Base-by-base conservation (phyloP, 2,888 invertebrate genomes). In the Eumerus sabulonum region DNA sequence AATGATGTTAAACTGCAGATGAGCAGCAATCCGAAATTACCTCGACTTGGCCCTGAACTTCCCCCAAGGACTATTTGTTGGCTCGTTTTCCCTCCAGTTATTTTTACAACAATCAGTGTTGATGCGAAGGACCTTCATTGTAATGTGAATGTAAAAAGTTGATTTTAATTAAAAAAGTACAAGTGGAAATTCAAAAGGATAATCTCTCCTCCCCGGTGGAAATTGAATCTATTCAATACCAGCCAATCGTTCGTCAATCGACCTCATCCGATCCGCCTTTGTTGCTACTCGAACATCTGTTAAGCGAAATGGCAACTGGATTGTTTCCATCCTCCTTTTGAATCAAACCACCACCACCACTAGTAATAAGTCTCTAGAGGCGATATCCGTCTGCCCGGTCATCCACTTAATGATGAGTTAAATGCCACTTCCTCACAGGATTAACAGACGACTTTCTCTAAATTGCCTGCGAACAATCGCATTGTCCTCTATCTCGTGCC, bases 391-490 rank as follows among this genome's bases (percentile, higher is more conserved):
- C 45, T 16, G 38, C 12, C 48, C 54, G 27, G 16, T 59, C 53
- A 48, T 59, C 51, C 57, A 51, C 47, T 44, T 67, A 62, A 77
- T 74, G 74, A 74, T 59, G 74, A 79, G 74, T 79, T 74, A 79
- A 79, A 68, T 74, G 68, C 59, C 68, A 74, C 59, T 79, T 79
- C 77, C 74, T 67, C 59, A 54, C 68, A 74, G 74, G 77, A 79
- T 74, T 74, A 68, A 68, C 57, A 53, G 47, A 48, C n/a, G 53
- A 54, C 67, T 67, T 51, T 27, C 62, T 66, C 56, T 40, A 50
- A 27, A 27, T 54, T 60, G 42, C 27, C 19, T 27, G 27, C 53
- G 40, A 70, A 70, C 56, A 74, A 74, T 73, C 53, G 36, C 42
- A 60, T 60, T 74, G 60, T 68, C 44, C 50, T 62, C 3, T 27